Percentiles rank a stretch among this genome's conserved stretches.
Conservation (phyloP, 2,888 invertebrate species). For the Liopterus haemorrhoidalis region DNA sequence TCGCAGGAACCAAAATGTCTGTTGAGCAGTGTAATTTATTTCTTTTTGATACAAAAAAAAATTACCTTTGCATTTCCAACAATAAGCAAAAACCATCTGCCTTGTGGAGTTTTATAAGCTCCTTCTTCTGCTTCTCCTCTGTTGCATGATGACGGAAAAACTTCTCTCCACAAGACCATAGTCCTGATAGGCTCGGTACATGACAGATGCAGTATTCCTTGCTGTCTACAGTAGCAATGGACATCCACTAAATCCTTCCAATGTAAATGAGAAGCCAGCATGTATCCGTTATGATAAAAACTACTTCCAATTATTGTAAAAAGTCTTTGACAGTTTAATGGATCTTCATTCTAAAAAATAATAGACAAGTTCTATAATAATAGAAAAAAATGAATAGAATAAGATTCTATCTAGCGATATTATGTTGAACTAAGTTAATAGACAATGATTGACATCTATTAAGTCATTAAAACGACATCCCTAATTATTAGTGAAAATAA, state of each 20-base stretch:
- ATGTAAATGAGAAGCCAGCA: constrained; percentile 72
- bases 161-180: constrained; percentile 71
- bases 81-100: constrained; percentile 66
- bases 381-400: not conserved
- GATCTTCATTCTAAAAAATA: constrained; percentile 64
- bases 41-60: too few relatives aligned
- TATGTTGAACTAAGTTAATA: not conserved
- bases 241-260: constrained; percentile 69
- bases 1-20: too few relatives aligned
- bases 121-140: constrained; percentile 32
- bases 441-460: too few relatives aligned
- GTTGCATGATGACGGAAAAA: constrained; percentile 54
- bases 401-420: not conserved
- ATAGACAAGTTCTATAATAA: constrained; percentile 12
- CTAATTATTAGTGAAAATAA: not conserved
- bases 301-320: constrained; percentile 52
- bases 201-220: constrained; percentile 66
- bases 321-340: constrained; percentile 66
- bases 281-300: constrained; percentile 57
- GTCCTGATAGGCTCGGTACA: constrained; percentile 61
- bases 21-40: too few relatives aligned
- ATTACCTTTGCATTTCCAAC: constrained; percentile 60
- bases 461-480: not conserved
- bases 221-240: constrained; percentile 66
- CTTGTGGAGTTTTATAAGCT: constrained; percentile 50